Conservation (phyloP, 2,113 vertebrate genomes). For the Psilopsiagon aymara region DNA sequence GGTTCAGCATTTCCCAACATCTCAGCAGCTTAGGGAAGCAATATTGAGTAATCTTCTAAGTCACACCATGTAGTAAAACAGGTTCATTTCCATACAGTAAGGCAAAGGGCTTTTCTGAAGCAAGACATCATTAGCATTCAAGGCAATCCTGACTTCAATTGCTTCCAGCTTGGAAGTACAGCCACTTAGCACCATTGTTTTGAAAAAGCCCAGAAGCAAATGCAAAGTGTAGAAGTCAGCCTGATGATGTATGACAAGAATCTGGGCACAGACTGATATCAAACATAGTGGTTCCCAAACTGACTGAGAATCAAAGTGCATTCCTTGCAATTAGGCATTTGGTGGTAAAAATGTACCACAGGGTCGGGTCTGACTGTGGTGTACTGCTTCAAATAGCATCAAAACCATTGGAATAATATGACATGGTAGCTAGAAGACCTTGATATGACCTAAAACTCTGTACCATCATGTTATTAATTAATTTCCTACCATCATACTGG, state of each 20-base stretch:
- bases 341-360: neutral
- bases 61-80: neutral
- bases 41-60: neutral
- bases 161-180: neutral
- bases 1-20: neutral
- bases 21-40: neutral
- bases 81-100: neutral
- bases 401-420: neutral
- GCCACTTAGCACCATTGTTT: neutral
- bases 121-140: neutral
- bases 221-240: rapidly evolving
- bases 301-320: neutral
- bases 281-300: neutral
- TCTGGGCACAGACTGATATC: rapidly evolving
- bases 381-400: neutral
- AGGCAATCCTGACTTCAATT: neutral
- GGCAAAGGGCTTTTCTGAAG: neutral
- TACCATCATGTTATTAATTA: neutral
- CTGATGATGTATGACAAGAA: neutral
- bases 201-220: neutral
- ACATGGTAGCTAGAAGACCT: neutral
- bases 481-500: neutral
- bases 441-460: neutral
- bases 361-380: neutral
- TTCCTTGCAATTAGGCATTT: neutral